These are phyloP conservation scores for Charaxes varanes DNA, from an alignment of 1,140 invertebrate genomes.

Conservation along the genomic window DNA sequence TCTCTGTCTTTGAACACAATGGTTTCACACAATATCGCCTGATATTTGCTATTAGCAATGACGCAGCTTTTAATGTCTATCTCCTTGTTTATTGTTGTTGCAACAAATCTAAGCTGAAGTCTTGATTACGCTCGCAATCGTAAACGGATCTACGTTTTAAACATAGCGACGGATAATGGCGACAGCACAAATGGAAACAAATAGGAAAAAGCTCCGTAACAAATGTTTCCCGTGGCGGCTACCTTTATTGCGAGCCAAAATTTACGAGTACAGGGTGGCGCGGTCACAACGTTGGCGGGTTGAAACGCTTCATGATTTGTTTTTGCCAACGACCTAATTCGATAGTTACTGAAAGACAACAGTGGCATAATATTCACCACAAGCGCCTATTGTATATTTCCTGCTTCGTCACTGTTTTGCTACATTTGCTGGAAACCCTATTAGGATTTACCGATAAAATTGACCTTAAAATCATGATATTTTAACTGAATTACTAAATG, in stretches of 20 bases:
- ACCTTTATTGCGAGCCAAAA: conserved; percentile 20
- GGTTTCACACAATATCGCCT: background rate
- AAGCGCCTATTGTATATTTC: too few relatives aligned
- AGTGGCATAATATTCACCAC: background rate
- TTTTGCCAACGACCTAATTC: conserved; percentile 1
- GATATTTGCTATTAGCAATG: background rate
- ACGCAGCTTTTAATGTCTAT: too few relatives aligned
- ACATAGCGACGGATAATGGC: conserved; percentile 14
- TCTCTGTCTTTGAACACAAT: too few relatives aligned
- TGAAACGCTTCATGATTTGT: conserved; percentile 11
- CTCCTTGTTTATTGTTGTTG: too few relatives aligned
- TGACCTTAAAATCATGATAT: too few relatives aligned
- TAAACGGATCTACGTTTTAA: conserved; percentile 17
- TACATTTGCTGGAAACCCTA: too few relatives aligned
- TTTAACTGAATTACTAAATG: too few relatives aligned
- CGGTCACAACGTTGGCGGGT: background rate
- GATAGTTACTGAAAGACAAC: too few relatives aligned
- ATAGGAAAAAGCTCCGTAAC: conserved; percentile 18
- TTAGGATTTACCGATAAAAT: too few relatives aligned
- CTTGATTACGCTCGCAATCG: conserved; percentile 11
- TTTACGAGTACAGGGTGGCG: conserved; percentile 6
- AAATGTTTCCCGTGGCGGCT: conserved; percentile 9
- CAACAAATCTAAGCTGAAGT: background rate
- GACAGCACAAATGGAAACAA: conserved; percentile 22
- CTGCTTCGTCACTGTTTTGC: too few relatives aligned